Percentiles rank a stretch among this genome's conserved stretches.
Evolutionary conservation across 2,113 vertebrate species (phyloP).

Genomic region (Cnemophilus loriae): DNA sequence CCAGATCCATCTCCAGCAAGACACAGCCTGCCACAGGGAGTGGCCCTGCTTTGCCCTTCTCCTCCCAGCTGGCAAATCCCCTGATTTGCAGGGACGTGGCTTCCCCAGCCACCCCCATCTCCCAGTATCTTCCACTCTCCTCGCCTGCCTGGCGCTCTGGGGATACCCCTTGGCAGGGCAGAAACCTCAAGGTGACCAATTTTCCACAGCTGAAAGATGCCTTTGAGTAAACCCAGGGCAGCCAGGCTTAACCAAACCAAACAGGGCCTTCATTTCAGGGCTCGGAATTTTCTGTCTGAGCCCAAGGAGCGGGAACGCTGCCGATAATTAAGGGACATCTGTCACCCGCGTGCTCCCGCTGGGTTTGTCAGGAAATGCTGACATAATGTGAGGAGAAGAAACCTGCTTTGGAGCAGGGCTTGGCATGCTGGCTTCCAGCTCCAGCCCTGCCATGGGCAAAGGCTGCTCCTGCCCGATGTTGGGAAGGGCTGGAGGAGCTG

Average conservation of each 20-base stretch:
- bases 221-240: neutral
- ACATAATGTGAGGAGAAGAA: constrained; percentile 8
- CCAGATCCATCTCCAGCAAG: neutral
- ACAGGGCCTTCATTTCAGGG: neutral
- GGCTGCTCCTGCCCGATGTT: neutral
- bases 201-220: neutral
- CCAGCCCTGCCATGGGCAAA: neutral
- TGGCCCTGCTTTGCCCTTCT: neutral
- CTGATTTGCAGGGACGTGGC: neutral
- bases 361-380: constrained; percentile 54
- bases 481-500: neutral
- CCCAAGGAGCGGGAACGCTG: neutral
- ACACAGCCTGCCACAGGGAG: neutral
- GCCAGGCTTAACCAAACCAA: neutral
- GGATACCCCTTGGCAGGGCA: neutral
- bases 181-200: neutral
- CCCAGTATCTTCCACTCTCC: neutral
- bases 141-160: neutral
- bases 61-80: neutral
- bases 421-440: neutral
- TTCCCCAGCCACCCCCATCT: neutral
- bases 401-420: neutral
- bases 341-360: constrained; percentile 33
- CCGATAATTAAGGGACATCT: constrained; percentile 46
- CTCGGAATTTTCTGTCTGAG: neutral